Evolutionary conservation across 2,113 vertebrate species (phyloP).

Genomic region (Gavialis gangeticus): DNA sequence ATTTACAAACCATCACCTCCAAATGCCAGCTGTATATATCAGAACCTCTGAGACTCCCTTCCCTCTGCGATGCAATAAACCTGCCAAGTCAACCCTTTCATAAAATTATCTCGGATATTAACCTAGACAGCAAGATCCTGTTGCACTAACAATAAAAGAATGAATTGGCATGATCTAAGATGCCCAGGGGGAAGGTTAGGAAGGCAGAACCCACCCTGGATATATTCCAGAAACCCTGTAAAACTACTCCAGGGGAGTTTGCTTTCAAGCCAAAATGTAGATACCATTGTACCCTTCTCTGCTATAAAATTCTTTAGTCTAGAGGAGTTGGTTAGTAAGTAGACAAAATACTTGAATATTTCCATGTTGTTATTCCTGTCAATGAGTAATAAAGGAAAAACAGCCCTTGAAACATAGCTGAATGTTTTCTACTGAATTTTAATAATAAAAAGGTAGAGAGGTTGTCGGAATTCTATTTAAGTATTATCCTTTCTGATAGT

Average conservation of each 20-base stretch:
- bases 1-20: not conserved
- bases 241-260: not conserved
- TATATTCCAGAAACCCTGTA: not conserved
- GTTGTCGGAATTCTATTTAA: not conserved
- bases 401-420: not conserved
- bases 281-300: not conserved
- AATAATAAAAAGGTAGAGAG: not conserved
- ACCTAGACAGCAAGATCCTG: not conserved
- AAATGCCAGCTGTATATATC: not conserved
- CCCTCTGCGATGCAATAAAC: not conserved
- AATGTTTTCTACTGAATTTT: not conserved
- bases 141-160: not conserved
- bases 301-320: not conserved
- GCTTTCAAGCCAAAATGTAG: not conserved
- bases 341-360: rapidly evolving
- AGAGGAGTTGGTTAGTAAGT: not conserved
- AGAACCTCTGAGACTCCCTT: not conserved
- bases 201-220: not conserved
- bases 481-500: not conserved
- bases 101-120: not conserved
- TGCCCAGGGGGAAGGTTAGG: not conserved
- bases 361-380: not conserved
- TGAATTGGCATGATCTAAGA: not conserved
- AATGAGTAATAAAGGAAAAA: not conserved
- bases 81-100: not conserved